Evolutionary conservation across 2,888 invertebrate genomes (phyloP).

Genomic region (Antitype chi): DNA sequence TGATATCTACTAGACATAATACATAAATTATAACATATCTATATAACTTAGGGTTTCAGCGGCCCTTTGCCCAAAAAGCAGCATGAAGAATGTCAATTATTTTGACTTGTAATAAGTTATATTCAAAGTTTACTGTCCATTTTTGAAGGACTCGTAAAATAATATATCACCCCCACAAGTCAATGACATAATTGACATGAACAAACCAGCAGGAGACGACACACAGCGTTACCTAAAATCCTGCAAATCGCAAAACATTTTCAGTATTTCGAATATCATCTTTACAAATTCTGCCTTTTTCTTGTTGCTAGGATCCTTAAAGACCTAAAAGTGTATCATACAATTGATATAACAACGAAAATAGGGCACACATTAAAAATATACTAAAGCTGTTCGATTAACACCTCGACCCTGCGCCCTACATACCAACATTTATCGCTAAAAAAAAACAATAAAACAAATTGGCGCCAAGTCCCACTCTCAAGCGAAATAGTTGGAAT

Average conservation of each 20-base stretch:
- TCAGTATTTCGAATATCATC: background rate
- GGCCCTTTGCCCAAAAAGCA: conserved; percentile 7
- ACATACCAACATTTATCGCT: conserved; percentile 52
- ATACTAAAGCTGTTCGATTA: conserved; percentile 24
- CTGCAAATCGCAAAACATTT: background rate
- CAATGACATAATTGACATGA: background rate
- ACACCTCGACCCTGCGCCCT: conserved; percentile 49
- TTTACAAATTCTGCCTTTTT: background rate
- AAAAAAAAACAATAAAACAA: conserved; percentile 55
- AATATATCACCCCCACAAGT: background rate
- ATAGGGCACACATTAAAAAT: conserved; percentile 39
- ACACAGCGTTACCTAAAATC: background rate
- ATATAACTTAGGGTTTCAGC: conserved; percentile 11
- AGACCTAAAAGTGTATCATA: conserved; percentile 12
- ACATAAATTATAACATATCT: conserved; percentile 15
- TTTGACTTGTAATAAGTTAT: background rate
- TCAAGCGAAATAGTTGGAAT: conserved; percentile 45
- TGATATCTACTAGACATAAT: conserved; percentile 34
- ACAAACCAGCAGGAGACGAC: background rate
- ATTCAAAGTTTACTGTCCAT: background rate
- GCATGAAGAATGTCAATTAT: background rate
- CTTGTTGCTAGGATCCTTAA: background rate
- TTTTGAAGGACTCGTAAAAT: no score
- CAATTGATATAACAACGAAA: conserved; percentile 3
- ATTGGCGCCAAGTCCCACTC: conserved; percentile 50